Base-by-base conservation (phyloP, 1,140 invertebrate genomes). In the Acyrthosiphon pisum region DNA sequence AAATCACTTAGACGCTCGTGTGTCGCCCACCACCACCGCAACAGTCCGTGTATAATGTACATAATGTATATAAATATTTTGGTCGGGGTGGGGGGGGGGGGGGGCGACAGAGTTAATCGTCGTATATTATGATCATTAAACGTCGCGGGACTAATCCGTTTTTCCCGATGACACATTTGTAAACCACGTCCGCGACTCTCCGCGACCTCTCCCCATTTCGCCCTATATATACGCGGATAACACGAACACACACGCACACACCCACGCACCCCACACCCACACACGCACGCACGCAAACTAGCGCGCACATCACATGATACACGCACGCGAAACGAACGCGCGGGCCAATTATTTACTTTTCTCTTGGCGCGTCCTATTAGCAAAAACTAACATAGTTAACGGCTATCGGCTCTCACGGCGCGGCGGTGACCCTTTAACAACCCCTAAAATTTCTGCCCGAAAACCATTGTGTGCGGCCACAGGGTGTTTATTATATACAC, bases 381-480 rank as follows among this genome's bases (percentile, higher is more conserved):
- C 91, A 92, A 92, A 92, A 92, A 92, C 76, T 84, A 92, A 92
- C 76, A 92, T 84, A 53, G 91, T 92, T 84, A 92, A 92, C 68
- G 68, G 76, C 68, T 50, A 84, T 92, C 76, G 91, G 46, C 76
- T 35, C n/a, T 53, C 87, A 4, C 48, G 3, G 26, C 84, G n/a
- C 37, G 89, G 44, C 41, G 84, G 86, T 35, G 50, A 56, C 87
- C 88, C 88, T 60, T 90, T 37, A 60, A 84, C 76, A 53, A 84
- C 76, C 91, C 76, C 91, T 41, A 83, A 92, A 92, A 92, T 91
- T 48, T 81, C 60, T 76, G 44, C 9, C 60, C 90, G 68, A 91
- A 91, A 91, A 68, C 68, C 68, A 91, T 91, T 91, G 90, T 91
- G 68, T 30, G 30, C 4, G 41, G 35, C 20, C 18, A 48, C 86